Conservation (phyloP, 1,140 invertebrate species). For the Helicoverpa zea region DNA sequence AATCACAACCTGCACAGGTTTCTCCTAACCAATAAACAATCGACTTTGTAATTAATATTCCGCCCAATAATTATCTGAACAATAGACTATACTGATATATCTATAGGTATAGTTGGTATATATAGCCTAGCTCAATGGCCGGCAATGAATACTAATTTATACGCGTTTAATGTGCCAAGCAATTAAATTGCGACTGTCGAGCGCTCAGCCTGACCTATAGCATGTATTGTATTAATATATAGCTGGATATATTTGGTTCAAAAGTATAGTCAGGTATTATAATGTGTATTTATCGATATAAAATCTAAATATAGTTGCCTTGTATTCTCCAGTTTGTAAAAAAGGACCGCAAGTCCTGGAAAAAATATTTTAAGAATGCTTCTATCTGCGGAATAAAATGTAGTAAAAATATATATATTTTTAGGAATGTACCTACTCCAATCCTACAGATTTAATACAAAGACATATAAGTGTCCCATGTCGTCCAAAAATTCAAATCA, state of each 20-base stretch:
- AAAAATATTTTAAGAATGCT: not conserved
- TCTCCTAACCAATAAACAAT: not conserved
- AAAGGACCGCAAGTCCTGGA: no score
- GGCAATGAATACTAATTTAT: slow-evolving; percentile 83
- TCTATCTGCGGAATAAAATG: not conserved
- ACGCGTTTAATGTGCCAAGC: slow-evolving; percentile 81
- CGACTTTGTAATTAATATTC: not conserved
- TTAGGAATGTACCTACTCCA: no score
- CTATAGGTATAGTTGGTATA: not conserved
- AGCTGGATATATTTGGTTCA: not conserved
- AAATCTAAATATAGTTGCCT: no score
- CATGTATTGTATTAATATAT: not conserved
- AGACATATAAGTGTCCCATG: no score
- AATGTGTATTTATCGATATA: no score
- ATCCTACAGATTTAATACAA: no score
- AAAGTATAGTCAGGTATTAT: not conserved
- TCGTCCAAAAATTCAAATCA: no score
- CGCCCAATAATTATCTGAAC: slow-evolving; percentile 16
- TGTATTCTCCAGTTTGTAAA: no score
- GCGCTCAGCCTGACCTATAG: slow-evolving; percentile 13
- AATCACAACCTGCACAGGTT: not conserved
- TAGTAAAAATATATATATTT: no score
- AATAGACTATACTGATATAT: not conserved
- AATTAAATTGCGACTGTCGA: slow-evolving; percentile 70
- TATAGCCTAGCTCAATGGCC: slow-evolving; percentile 12